Base-by-base conservation (phyloP, 1,140 invertebrate species). In the Acromyrmex heyeri region DNA sequence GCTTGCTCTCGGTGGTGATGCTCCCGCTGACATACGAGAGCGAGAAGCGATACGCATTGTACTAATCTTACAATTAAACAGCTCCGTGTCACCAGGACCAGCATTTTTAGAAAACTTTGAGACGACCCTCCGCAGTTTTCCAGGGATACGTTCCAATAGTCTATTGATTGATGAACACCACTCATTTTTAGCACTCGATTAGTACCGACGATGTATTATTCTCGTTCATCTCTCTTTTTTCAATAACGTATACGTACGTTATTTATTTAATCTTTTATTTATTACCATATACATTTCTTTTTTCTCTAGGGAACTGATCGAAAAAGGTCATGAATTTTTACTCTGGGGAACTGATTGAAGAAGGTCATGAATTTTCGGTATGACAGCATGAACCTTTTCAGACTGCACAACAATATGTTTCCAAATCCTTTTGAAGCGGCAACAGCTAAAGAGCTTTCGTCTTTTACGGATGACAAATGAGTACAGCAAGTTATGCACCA, bases 391-490 rank as follows among this genome's bases (percentile, higher is more conserved):
- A 50, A 48, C 44, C 86, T 72, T 90, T 90, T 90, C 70, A 89
- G 27, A 24, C 61, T n/a, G 69, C 24, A 6, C 27, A 50, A 90
- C 88, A 86, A 86, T 34, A 27, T 67, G 53, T 73, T 70, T 90
- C 44, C 27, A 87, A 85, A 87, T 77, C 81, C 88, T 70, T 88
- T 90, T 90, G 81, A 90, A 62, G 27, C 55, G 14, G 24, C 48
- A 1, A 57, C 24, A 24, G 27, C 73, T 18, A 24, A 53, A 38
- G 53, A 5, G 48, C 44, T 38, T 48, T 30, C 61, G 61, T 24
- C 78, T 62, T 70, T 27, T 12, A 57, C 65, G 53, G 76, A 34
- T 91, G 90, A 91, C 89, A 90, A 90, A 91, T 91, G 89, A 53
- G 61, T 24, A 27, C 72, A 61, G 82, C 86, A 90, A 38, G 87